Evolutionary conservation across 2,113 vertebrate genomes (phyloP).

Genomic region (Vireo altiloquus): DNA sequence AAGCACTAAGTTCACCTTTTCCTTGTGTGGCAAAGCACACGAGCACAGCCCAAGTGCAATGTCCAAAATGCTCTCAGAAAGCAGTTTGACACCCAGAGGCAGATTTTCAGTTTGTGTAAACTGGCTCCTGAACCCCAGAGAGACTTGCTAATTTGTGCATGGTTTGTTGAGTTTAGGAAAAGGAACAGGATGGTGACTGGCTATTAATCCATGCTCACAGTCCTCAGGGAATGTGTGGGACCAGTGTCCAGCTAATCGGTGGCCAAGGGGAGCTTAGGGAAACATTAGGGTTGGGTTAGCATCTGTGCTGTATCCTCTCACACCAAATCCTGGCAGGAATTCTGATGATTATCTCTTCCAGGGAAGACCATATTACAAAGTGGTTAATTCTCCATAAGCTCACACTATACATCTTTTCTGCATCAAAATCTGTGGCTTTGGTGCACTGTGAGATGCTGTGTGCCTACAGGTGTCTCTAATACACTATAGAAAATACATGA

Average conservation of each 20-base stretch:
- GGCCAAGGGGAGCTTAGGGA: background rate
- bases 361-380: background rate
- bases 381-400: background rate
- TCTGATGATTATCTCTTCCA: background rate
- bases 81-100: background rate
- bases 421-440: background rate
- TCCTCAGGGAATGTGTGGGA: background rate
- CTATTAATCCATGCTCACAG: background rate
- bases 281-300: rapidly evolving
- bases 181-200: background rate
- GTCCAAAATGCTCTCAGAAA: background rate
- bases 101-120: background rate
- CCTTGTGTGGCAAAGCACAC: background rate
- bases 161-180: background rate
- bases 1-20: background rate
- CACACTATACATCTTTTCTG: background rate
- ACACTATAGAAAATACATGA: rapidly evolving
- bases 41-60: rapidly evolving
- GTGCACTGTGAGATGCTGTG: background rate
- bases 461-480: background rate
- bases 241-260: background rate
- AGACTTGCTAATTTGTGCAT: background rate
- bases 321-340: background rate
- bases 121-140: background rate
- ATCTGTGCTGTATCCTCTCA: background rate